Evolutionary conservation across 2,888 invertebrate species (phyloP).

Genomic region (Trissonchulus latispiculum): DNA sequence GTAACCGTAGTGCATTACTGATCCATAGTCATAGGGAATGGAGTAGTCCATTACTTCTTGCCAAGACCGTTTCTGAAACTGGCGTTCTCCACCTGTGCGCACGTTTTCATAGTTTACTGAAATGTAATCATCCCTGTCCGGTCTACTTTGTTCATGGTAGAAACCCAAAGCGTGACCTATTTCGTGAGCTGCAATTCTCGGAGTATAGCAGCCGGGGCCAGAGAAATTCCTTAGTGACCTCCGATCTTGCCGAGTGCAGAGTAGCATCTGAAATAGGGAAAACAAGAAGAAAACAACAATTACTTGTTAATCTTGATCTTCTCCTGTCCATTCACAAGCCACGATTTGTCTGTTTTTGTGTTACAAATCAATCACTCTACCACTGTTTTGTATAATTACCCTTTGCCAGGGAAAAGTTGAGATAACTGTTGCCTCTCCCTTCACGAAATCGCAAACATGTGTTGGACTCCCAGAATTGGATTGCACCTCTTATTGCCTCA

Average conservation of each 20-base stretch:
- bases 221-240: conserved; percentile 39
- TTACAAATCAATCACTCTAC: too few species aligned
- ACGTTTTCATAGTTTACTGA: conserved; percentile 32
- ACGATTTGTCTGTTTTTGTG: too few species aligned
- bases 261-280: conserved; percentile 29
- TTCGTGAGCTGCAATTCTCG: conserved; percentile 39
- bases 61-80: background rate
- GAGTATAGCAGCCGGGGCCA: conserved; percentile 40
- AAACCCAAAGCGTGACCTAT: conserved; percentile 39
- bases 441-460: conserved; percentile 31
- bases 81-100: conserved; percentile 27
- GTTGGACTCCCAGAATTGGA: conserved; percentile 31
- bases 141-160: conserved; percentile 39
- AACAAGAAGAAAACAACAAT: background rate
- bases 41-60: background rate
- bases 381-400: too few species aligned
- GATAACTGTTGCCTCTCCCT: conserved; percentile 21
- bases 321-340: too few species aligned
- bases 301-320: too few species aligned
- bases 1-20: conserved; percentile 34
- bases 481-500: conserved; percentile 27
- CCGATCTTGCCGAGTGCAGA: conserved; percentile 37
- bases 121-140: conserved; percentile 35
- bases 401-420: conserved; percentile 24
- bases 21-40: conserved; percentile 32